phyloP scores from a whole-genome alignment of 2,797 vertebrate species.

The Paramormyrops hopkinsi region DNA sequence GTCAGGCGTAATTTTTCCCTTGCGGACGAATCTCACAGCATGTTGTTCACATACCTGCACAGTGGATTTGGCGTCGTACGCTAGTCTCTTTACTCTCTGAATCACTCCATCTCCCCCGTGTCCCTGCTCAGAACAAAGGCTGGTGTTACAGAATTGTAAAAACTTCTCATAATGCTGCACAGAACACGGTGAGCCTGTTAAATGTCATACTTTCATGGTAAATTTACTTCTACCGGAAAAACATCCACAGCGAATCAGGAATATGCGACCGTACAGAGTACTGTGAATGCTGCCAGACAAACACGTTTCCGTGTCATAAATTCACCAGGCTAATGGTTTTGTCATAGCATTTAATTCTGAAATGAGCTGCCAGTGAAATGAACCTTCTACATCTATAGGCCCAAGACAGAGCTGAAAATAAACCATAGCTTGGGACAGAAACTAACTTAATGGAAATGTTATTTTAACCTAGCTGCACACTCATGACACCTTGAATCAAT shows the following conservation, averaged over 20 bases:
- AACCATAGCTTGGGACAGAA: background rate
- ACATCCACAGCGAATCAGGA: background rate
- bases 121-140: constrained; percentile 61
- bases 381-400: background rate
- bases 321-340: background rate
- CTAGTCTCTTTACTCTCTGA: constrained; percentile 84
- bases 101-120: constrained; percentile 87
- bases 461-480: background rate
- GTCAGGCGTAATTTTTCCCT: background rate
- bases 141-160: background rate
- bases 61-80: constrained; percentile 86
- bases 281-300: background rate
- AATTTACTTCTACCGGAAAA: background rate
- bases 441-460: background rate
- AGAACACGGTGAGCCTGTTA: background rate
- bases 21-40: background rate
- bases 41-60: constrained; percentile 71
- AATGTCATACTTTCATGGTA: constrained; percentile 36
- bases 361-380: background rate
- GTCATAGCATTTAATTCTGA: background rate
- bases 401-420: background rate
- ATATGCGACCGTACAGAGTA: background rate
- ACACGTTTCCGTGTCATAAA: background rate
- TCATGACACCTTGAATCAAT: background rate
- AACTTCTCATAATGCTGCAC: background rate